Base-by-base conservation (phyloP, 2,113 vertebrate species). In the Ibidorhyncha struthersii region DNA sequence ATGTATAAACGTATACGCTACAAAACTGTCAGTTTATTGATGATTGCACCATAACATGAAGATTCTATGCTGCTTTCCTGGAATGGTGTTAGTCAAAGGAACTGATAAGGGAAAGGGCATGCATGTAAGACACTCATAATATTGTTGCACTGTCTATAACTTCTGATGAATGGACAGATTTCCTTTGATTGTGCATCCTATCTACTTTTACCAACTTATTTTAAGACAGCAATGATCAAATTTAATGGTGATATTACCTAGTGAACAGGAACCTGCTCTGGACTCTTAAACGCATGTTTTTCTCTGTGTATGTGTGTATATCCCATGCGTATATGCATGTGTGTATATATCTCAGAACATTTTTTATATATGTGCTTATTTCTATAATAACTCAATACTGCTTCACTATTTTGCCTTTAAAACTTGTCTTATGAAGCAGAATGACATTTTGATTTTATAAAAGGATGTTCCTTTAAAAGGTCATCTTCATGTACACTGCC, bases 221-320 rank as follows among this genome's bases (percentile, higher is more conserved):
- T 89, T 32, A 80, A 76, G 49, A 27, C 5, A 10, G 17, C 27
- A 55, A 10, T 38, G n/a, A 65, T 55, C 11, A 72, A 43, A 63
- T 55, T 38, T 59, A 29, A 29, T 2, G 7, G 19, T 52, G 23
- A 3, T 61, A 25, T 26, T 78, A 36, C 16, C 17, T 50, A 62
- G 53, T 62, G 59, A 89, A 66, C 20, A 5, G 30, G 5, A 69
- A 45, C 53, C 41, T 45, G 12, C 30, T 90, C 32, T 74, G 56
- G 19, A 45, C 38, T 87, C 53, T 0, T 17, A 73, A 59, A 52
- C 1, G 12, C 7, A 3, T 2, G 3, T 82, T 89, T 86, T 65
- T 52, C 6, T 49, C 27, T 53, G 0, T 56, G 0, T 76, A 8
- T 15, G 1, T 52, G 14, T 45, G 6, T 55, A 19, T 17, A 15